These are phyloP conservation scores for Drosophila maculinotata DNA, from an alignment of 2,888 invertebrate species.

Conservation along the genomic window DNA sequence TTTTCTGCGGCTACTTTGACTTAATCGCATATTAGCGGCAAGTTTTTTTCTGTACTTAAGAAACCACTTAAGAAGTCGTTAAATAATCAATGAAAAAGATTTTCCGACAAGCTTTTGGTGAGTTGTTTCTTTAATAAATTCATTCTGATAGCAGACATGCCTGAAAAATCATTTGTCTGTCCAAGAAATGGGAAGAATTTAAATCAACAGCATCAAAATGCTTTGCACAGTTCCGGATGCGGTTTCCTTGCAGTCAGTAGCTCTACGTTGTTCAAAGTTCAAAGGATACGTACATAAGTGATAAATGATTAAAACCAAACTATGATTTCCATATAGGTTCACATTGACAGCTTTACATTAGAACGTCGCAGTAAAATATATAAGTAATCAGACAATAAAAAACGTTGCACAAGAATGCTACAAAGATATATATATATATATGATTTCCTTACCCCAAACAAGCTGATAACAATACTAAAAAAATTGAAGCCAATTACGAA, in stretches of 20 bases:
- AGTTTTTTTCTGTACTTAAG: slow-evolving; percentile 82
- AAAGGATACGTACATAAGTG: slow-evolving; percentile 68
- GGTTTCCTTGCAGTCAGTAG: slow-evolving; percentile 61
- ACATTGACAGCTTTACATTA: background rate
- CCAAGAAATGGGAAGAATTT: background rate
- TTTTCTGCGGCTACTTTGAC: slow-evolving; percentile 64
- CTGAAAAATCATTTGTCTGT: slow-evolving; percentile 3
- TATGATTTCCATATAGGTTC: too few relatives aligned
- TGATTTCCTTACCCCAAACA: too few relatives aligned
- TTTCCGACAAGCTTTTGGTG: slow-evolving; percentile 37
- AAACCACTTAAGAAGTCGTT: slow-evolving; percentile 85
- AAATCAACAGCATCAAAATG: slow-evolving; percentile 19
- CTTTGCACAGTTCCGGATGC: slow-evolving; percentile 30
- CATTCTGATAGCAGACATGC: slow-evolving; percentile 27
- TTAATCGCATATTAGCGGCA: slow-evolving; percentile 82
- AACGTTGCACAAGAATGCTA: background rate
- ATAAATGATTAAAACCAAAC: slow-evolving; percentile 52
- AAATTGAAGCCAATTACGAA: slow-evolving; percentile 10
- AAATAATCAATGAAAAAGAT: slow-evolving; percentile 85
- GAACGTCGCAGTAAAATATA: background rate
- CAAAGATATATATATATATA: too few relatives aligned
- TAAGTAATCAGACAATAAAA: background rate
- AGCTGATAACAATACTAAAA: background rate
- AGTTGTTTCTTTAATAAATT: slow-evolving; percentile 45
- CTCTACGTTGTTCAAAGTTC: slow-evolving; percentile 25